Conservation (phyloP, 2,888 invertebrate genomes). For the Sphaerolaimus hirsutus region DNA sequence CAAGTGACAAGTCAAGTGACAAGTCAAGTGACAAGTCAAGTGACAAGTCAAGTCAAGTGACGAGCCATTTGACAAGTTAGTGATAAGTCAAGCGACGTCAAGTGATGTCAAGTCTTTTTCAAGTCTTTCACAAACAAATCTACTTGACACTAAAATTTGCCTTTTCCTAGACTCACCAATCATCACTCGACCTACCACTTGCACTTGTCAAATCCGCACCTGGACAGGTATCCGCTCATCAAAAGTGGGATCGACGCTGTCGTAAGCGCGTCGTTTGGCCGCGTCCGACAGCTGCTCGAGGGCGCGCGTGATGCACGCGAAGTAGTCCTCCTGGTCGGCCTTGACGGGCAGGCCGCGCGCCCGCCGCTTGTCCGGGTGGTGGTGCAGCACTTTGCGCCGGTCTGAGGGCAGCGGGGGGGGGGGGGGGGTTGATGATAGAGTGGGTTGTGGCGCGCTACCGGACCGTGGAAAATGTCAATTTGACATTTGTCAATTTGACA, state of each 20-base stretch:
- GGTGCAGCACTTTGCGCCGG: constrained; percentile 58
- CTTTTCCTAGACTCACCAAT: too few relatives aligned
- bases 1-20: too few relatives aligned
- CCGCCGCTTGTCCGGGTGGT: constrained; percentile 93
- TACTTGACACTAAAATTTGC: too few relatives aligned
- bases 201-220: too few relatives aligned
- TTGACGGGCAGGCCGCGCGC: constrained; percentile 51
- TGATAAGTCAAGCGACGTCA: too few relatives aligned
- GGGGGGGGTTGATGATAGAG: constrained; percentile 62
- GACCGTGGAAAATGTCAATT: neutral
- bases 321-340: constrained; percentile 71
- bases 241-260: constrained; percentile 82
- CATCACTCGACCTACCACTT: too few relatives aligned
- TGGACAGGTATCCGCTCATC: constrained; percentile 60
- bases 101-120: too few relatives aligned
- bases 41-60: too few relatives aligned
- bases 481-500: constrained; percentile 10
- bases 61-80: too few relatives aligned
- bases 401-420: constrained; percentile 45
- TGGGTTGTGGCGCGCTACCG: constrained; percentile 39
- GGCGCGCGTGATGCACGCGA: constrained; percentile 77
- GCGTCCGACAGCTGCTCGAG: constrained; percentile 37
- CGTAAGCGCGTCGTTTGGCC: constrained; percentile 60
- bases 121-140: too few relatives aligned
- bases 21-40: too few relatives aligned